Evolutionary conservation across 1,140 invertebrate genomes (phyloP), one percentile per base, ranked within the genome.

Genomic region (Drosophila pandora): DNA sequence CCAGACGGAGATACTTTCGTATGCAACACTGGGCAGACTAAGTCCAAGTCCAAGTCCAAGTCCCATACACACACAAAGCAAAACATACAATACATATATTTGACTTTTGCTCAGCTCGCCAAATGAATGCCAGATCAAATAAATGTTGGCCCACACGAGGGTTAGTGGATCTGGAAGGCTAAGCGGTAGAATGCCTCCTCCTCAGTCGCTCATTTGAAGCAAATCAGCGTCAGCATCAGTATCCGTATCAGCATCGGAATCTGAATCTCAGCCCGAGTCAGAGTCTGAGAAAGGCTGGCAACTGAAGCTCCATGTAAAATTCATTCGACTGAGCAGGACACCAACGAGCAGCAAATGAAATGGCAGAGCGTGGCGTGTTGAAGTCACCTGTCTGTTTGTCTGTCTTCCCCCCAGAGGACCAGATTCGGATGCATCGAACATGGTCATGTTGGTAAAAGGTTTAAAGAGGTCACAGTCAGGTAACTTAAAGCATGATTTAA

Each of bases 21-120:
- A 88, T 88, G 83, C 83, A 88, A 88, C 79, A 79, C 79, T 88
- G 79, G 75, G 67, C 53, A 62, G 58, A 32, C 61, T 79, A 49
- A 68, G 67, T 65, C 58, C 58, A 62, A 78, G 63, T 50, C 68
- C 34, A 39, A 50, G 34, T 53, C 67, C 23, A 34, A 45, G 37
- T 25, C 17, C 10, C 43, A 52, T 5, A 28, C 25, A 21, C 41
- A 30, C 49, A 21, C 56, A 28, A 22, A 39, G 22, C 0, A 9
- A n/a, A 6, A 43, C 52, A 32, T n/a, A 9, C 10, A 47, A 17
- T 22, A 47, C 21, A 32, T 13, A 41, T 50, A 67, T 69, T 39
- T 62, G 54, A 77, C 64, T 67, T 60, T 75, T 57, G 41, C 13
- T 43, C 41, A 17, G 41, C 41, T 43, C 13, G 13, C 41, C 41